phyloP scores from a whole-genome alignment of 2,797 vertebrate genomes.

The Cossypha niveicapilla region DNA sequence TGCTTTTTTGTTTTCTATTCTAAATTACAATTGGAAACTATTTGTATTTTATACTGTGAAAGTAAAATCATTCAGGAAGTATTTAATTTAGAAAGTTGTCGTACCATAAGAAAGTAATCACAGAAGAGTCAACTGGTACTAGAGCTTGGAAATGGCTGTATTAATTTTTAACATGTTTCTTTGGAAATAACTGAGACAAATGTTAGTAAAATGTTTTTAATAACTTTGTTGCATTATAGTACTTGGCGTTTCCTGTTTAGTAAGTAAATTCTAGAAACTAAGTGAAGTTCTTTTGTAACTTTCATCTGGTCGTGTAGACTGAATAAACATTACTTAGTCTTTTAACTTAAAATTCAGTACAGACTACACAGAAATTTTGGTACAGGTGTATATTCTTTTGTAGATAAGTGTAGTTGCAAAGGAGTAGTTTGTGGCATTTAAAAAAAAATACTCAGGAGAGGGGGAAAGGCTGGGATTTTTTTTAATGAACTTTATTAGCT shows the following conservation, averaged over 20 bases:
- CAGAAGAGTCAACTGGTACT: not conserved
- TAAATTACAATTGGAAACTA: not conserved
- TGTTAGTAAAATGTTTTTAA: not conserved
- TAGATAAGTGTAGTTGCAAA: not conserved
- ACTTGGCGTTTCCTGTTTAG: not conserved
- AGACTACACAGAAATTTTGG: not conserved
- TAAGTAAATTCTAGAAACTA: not conserved
- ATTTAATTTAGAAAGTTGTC: not conserved
- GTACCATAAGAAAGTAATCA: not conserved
- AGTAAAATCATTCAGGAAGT: not conserved
- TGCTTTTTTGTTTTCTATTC: not conserved
- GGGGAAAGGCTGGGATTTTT: not conserved
- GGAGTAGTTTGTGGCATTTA: not conserved
- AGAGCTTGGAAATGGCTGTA: not conserved
- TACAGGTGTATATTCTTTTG: not conserved
- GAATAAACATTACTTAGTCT: not conserved
- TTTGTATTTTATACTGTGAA: not conserved
- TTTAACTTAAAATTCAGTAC: not conserved
- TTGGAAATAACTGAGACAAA: not conserved
- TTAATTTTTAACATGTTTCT: not conserved
- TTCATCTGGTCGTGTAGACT: not conserved
- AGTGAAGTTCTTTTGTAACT: not conserved
- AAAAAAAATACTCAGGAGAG: accelerated
- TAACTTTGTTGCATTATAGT: not conserved
- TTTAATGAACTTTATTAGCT: not conserved